Evolutionary conservation across 1,140 invertebrate genomes (phyloP).

Genomic region (Eriocheir sinensis): DNA sequence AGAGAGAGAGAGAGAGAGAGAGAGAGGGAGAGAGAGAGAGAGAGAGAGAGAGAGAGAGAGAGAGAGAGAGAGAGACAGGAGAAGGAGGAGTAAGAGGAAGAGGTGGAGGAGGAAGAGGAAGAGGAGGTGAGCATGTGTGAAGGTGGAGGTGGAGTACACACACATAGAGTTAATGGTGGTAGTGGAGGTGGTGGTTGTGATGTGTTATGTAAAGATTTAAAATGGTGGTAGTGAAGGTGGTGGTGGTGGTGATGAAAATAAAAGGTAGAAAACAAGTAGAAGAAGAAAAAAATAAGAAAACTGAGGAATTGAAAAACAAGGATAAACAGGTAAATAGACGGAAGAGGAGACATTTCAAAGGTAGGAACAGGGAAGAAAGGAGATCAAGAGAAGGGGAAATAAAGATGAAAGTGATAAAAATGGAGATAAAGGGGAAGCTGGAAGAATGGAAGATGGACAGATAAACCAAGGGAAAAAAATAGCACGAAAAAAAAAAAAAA

Average conservation of each 20-base stretch:
- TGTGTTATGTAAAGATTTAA: neutral
- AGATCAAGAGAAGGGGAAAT: too few species aligned
- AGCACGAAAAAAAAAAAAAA: too few species aligned
- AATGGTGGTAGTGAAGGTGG: neutral
- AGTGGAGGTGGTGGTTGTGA: neutral
- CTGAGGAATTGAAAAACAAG: neutral
- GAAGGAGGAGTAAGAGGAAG: neutral
- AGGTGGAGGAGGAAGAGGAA: neutral
- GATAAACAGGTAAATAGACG: neutral
- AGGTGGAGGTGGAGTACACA: neutral
- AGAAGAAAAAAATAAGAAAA: neutral
- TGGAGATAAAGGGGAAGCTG: too few species aligned
- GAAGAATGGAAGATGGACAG: too few species aligned
- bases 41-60: neutral
- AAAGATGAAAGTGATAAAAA: conserved; percentile 13
- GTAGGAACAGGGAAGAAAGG: neutral
- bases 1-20: neutral
- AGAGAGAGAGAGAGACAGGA: neutral
- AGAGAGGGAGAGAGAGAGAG: neutral
- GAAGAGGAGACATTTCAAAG: neutral
- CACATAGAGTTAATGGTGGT: neutral
- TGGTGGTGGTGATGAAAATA: neutral
- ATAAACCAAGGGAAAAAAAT: too few species aligned
- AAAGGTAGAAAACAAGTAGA: neutral
- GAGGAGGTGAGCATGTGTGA: neutral